A percentile compares a stretch with the other conserved stretches of the same genome.
phyloP scores from a whole-genome alignment of 1,140 invertebrate species.

The Trinorchestia longiramus region DNA sequence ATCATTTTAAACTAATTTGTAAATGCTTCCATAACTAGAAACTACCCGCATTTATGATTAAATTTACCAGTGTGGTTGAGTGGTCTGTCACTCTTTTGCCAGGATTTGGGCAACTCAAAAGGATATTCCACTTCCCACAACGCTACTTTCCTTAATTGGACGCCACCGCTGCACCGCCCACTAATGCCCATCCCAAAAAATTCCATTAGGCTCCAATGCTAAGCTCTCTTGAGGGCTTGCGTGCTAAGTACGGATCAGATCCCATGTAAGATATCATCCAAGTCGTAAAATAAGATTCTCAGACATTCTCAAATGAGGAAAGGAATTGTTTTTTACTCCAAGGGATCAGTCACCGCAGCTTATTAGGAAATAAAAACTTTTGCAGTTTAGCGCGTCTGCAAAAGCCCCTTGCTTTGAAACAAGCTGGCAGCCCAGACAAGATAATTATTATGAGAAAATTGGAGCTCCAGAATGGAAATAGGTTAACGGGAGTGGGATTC shows the following conservation, averaged over 20 bases:
- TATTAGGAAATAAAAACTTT: not conserved
- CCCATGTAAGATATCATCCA: conserved; percentile 27
- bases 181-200: conserved; percentile 50
- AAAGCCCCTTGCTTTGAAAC: not conserved
- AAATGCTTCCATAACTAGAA: not conserved
- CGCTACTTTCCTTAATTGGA: conserved; percentile 34
- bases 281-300: conserved; percentile 38
- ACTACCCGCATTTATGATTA: not conserved
- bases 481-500: not conserved
- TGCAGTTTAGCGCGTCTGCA: not conserved
- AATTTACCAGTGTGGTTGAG: not conserved
- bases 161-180: not conserved
- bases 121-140: not conserved
- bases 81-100: not conserved
- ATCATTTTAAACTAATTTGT: not conserved
- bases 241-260: conserved; percentile 41
- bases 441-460: not conserved
- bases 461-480: not conserved
- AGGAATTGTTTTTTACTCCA: not conserved
- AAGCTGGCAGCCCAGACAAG: not conserved
- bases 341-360: not conserved
- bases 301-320: conserved; percentile 35
- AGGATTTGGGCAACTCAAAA: not conserved
- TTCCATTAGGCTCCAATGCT: conserved; percentile 46
- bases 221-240: conserved; percentile 43